These are phyloP conservation scores for Lasioglossum vierecki DNA, from an alignment of 2,888 invertebrate genomes.

Conservation along the genomic window DNA sequence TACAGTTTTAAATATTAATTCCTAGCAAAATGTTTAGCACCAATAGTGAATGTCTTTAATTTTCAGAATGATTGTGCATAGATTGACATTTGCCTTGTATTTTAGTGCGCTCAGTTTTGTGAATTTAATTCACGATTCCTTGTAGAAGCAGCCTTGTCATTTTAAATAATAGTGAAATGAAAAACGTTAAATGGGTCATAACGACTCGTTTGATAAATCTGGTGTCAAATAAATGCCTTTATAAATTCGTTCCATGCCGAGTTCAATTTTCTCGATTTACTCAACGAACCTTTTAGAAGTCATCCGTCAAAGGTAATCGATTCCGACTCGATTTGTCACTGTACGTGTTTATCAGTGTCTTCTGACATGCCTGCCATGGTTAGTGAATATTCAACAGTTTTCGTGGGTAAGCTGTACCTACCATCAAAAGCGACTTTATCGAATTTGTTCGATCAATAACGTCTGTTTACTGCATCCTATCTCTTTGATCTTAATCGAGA, in stretches of 20 bases:
- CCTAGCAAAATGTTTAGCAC: neutral
- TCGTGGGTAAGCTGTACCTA: constrained; percentile 36
- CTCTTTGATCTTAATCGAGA: constrained; percentile 59
- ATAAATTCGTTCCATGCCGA: constrained; percentile 6
- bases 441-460: constrained; percentile 53
- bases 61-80: neutral
- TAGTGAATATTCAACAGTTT: constrained; percentile 68
- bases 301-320: constrained; percentile 21
- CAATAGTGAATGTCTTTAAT: neutral
- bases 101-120: neutral
- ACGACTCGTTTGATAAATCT: neutral
- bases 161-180: neutral
- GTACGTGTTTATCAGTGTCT: constrained; percentile 47
- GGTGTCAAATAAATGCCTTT: constrained; percentile 1
- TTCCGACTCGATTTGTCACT: constrained; percentile 42
- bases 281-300: constrained; percentile 31
- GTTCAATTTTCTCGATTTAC: constrained; percentile 10
- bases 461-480: constrained; percentile 35
- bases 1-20: neutral
- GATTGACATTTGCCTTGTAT: neutral
- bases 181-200: neutral
- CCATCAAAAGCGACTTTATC: constrained; percentile 36
- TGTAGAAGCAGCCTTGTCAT: neutral
- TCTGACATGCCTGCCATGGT: constrained; percentile 29
- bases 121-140: neutral